Evolutionary conservation across 2,113 vertebrate genomes (phyloP), one percentile per base, ranked within the genome.

Genomic region (Dipodomys ordii): DNA sequence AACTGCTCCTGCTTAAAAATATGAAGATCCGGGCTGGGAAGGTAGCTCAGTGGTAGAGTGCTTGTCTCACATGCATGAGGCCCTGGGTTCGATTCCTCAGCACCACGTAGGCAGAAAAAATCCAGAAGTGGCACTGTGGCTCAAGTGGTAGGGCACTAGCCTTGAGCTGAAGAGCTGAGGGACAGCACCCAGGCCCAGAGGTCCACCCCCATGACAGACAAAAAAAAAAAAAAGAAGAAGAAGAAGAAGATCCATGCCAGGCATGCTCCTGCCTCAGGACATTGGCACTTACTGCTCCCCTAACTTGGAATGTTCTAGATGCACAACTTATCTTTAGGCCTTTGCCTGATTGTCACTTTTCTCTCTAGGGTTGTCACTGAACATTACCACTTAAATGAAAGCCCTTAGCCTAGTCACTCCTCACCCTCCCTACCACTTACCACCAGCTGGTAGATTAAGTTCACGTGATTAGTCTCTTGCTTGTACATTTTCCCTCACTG

Each of bases 261-360:
- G 68, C 39, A 19, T 1, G 9, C 22, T 20, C 22, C 64, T 77
- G 39, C 19, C 80, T 86, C 71, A 49, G 81, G 72, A 60, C 87
- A 32, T 46, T 81, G 82, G 39, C 20, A 2, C 57, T 65, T 68
- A 20, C 32, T 87, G 16, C 13, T 32, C 53, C 18, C 22, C 13
- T 12, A 1, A 4, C 28, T n/a, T 30, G 74, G 46, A 64, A 68
- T 23, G 13, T 4, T 53, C 60, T 46, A 35, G 4, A 0, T 68
- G 9, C 9, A 11, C 35, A 23, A 2, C n/a, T n/a, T 44, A 1
- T 18, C 32, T n/a, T 53, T 0, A 57, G 30, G n/a, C 1, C 72
- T 80, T 76, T 49, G 4, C 13, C 87, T 79, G n/a, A 57, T 46
- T 35, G 20, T 19, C 5, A 64, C 7, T 30, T 87, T 83, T 83